Conservation (phyloP, 1,140 invertebrate genomes). For the Drosophila pruinosa region DNA sequence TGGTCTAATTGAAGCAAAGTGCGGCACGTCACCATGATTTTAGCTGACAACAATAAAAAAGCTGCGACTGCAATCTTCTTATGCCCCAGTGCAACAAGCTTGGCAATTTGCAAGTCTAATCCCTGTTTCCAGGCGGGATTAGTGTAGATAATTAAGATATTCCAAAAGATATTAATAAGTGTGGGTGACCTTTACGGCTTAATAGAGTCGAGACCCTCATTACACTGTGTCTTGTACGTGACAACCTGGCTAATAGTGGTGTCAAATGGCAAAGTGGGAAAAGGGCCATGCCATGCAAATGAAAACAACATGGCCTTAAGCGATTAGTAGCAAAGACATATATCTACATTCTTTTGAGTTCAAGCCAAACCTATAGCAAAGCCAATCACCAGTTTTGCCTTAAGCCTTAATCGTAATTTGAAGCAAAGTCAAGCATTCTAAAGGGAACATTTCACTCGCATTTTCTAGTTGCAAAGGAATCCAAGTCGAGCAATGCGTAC, state of each 20-base stretch:
- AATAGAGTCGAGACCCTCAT: slow-evolving; percentile 7
- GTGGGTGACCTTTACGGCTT: background rate
- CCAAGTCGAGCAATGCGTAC: background rate
- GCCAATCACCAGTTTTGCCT: background rate
- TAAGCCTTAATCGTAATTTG: slow-evolving; percentile 5
- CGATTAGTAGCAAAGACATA: slow-evolving; percentile 21
- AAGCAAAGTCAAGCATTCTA: slow-evolving; percentile 16
- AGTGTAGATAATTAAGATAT: slow-evolving; percentile 15
- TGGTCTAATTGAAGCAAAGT: slow-evolving; percentile 4
- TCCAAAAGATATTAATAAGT: slow-evolving; percentile 27
- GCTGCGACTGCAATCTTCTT: background rate
- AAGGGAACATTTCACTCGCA: background rate
- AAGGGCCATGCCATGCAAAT: slow-evolving; percentile 27
- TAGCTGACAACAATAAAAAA: background rate
- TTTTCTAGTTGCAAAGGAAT: background rate
- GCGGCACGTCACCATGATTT: background rate
- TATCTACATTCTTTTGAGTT: background rate
- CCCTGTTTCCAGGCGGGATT: background rate
- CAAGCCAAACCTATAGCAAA: background rate
- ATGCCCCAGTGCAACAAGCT: background rate
- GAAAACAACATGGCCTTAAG: slow-evolving; percentile 10
- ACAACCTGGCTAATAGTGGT: slow-evolving; percentile 31
- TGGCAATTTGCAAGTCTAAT: background rate
- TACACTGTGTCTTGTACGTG: slow-evolving; percentile 14
- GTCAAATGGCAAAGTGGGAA: background rate